These are phyloP conservation scores for Daktulosphaira vitifoliae DNA, from an alignment of 1,140 invertebrate genomes.

Conservation along the genomic window DNA sequence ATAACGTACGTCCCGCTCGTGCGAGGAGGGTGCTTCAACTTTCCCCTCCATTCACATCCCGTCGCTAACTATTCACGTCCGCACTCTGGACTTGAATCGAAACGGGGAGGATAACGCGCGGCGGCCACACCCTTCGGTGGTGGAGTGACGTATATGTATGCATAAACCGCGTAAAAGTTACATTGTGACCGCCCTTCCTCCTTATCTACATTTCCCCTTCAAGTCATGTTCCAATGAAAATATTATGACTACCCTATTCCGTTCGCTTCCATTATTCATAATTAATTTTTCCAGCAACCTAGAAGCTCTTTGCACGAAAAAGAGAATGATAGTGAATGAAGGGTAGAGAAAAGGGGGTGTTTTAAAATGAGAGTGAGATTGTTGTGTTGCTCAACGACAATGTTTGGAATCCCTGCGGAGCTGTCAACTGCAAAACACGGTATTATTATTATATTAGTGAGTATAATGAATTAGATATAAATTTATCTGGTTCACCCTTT, in stretches of 20 bases:
- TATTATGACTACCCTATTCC: conserved; percentile 12
- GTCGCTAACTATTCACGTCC: too few species aligned
- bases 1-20: not conserved
- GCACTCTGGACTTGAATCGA: not conserved
- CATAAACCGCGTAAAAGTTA: too few species aligned
- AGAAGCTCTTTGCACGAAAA: too few species aligned
- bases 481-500: too few species aligned
- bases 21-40: not conserved
- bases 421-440: too few species aligned
- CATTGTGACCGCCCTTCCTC: not conserved
- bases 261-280: conserved; percentile 25
- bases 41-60: too few species aligned
- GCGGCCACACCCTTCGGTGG: conserved; percentile 25
- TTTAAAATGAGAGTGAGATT: too few species aligned
- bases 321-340: too few species aligned
- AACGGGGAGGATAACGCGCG: not conserved
- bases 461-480: too few species aligned
- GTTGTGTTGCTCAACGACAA: not conserved
- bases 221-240: not conserved
- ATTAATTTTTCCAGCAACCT: conserved; percentile 16
- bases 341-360: too few species aligned
- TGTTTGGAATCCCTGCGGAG: conserved; percentile 15
- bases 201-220: not conserved
- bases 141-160: too few species aligned
- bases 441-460: too few species aligned